Conservation (phyloP, 2,888 invertebrate species). For the Drosophila atroscutellata region DNA sequence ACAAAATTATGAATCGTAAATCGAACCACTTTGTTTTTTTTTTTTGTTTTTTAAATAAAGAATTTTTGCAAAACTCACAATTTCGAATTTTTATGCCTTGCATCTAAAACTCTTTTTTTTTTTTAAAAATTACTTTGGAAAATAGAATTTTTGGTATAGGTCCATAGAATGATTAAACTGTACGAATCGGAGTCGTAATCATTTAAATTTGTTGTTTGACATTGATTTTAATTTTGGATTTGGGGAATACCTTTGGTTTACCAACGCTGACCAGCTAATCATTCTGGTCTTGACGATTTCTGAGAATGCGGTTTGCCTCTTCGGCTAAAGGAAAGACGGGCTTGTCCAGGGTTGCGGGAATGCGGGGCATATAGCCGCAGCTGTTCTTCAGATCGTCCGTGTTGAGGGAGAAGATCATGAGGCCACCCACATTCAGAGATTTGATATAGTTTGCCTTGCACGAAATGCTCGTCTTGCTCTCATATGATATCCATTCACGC, state of each 20-base stretch:
- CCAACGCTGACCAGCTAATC: neutral
- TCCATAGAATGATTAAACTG: neutral
- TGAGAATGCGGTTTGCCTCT: conserved; percentile 45
- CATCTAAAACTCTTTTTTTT: neutral
- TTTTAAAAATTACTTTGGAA: neutral
- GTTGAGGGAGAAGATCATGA: conserved; percentile 94
- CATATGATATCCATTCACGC: conserved; percentile 94
- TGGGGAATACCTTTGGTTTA: neutral
- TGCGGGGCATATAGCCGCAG: conserved; percentile 83
- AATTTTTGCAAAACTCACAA: neutral
- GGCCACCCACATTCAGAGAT: conserved; percentile 89
- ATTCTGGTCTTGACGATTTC: neutral
- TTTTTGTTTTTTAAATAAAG: neutral
- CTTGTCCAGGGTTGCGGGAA: conserved; percentile 21
- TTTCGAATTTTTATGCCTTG: neutral
- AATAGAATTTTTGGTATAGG: neutral
- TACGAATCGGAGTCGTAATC: neutral
- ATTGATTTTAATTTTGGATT: neutral
- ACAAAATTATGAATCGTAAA: neutral
- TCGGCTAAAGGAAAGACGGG: conserved; percentile 78
- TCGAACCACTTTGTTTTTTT: neutral
- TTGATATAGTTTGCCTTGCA: conserved; percentile 89
- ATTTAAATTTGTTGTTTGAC: neutral
- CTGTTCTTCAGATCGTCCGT: conserved; percentile 89
- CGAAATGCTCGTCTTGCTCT: conserved; percentile 89